A percentile compares a stretch with the other conserved stretches of the same genome.
Evolutionary conservation across 2,888 invertebrate genomes (phyloP).

Genomic region (Arctia plantaginis): DNA sequence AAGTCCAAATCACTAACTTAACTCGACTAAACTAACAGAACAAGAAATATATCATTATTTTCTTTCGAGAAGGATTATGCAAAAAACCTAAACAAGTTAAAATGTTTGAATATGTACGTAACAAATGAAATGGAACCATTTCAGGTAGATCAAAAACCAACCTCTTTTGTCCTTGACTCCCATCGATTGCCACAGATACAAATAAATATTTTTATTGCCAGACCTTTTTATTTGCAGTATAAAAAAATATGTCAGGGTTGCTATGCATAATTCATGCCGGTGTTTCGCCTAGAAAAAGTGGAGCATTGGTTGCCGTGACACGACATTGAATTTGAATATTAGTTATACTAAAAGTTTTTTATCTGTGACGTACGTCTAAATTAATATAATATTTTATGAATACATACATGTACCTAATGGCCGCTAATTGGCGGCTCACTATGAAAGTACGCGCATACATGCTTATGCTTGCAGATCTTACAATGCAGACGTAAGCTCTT

Average conservation of each 20-base stretch:
- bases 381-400: neutral
- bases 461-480: no score
- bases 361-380: neutral
- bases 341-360: no score
- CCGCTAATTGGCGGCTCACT: neutral
- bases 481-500: no score
- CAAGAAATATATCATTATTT: neutral
- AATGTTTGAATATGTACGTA: neutral
- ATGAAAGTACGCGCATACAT: neutral
- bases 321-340: conserved; percentile 1
- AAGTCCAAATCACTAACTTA: neutral
- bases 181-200: neutral
- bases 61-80: neutral
- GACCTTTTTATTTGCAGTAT: conserved; percentile 14
- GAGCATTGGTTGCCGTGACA: neutral
- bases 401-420: neutral
- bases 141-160: conserved; percentile 1
- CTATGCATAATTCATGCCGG: conserved; percentile 40
- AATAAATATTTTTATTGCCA: neutral
- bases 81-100: neutral
- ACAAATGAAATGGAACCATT: neutral
- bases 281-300: neutral
- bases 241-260: conserved; percentile 36
- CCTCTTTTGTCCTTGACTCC: neutral
- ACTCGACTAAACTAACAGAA: no score